A percentile compares a stretch with the other conserved stretches of the same genome.
Conservation (phyloP, 2,888 invertebrate genomes). For the Xestia sexstrigata region DNA sequence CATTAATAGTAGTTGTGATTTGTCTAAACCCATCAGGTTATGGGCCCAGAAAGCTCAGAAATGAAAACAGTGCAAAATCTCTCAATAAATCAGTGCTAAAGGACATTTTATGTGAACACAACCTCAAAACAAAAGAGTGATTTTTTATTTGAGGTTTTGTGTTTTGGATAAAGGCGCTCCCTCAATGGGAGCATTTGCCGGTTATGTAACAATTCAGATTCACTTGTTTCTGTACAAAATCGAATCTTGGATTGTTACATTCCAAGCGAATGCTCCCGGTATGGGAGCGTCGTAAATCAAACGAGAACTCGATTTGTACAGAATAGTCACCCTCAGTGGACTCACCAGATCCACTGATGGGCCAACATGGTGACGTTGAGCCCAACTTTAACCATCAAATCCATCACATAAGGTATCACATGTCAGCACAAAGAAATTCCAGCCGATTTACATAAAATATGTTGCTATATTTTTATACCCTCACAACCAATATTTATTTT, state of each 20-base stretch:
- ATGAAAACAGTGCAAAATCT: no score
- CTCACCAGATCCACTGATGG: no score
- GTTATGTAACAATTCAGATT: neutral
- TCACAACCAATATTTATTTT: constrained; percentile 20
- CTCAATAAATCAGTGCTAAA: no score
- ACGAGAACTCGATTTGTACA: neutral
- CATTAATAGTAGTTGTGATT: no score
- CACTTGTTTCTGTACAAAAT: neutral
- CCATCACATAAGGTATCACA: neutral
- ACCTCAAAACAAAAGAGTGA: no score
- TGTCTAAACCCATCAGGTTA: no score
- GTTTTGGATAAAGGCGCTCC: neutral
- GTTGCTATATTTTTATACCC: neutral
- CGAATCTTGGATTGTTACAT: neutral
- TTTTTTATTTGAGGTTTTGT: neutral
- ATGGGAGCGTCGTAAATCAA: neutral
- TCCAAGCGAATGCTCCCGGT: neutral
- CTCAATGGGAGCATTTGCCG: neutral
- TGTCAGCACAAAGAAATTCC: neutral
- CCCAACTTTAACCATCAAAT: neutral
- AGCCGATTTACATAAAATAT: neutral
- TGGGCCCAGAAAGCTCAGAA: no score
- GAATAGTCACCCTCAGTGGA: accelerated
- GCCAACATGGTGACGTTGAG: no score
- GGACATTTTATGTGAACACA: no score